These are phyloP conservation scores for Caenorhabditis virilis DNA, from an alignment of 2,888 invertebrate species.

Conservation along the genomic window DNA sequence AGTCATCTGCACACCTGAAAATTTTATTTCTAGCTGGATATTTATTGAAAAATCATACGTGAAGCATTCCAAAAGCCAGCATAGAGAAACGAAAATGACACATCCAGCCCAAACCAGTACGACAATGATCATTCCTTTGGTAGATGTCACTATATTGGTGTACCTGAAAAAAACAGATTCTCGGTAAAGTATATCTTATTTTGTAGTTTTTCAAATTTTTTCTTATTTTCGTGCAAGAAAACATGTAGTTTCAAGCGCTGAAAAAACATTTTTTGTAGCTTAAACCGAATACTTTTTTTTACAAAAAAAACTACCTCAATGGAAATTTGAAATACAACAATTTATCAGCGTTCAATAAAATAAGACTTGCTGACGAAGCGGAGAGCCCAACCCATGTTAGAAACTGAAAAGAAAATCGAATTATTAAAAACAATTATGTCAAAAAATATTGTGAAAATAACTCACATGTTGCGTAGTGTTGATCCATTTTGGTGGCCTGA, in stretches of 20 bases:
- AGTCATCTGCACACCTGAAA: conserved; percentile 42
- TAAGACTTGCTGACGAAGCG: conserved; percentile 63
- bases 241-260: too few relatives aligned
- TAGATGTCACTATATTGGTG: conserved; percentile 56
- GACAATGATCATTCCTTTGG: conserved; percentile 52
- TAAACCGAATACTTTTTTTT: neutral
- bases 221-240: neutral
- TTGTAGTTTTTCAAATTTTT: neutral
- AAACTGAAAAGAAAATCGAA: conserved; percentile 42
- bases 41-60: conserved; percentile 16
- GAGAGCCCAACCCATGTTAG: conserved; percentile 64
- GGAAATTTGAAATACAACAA: conserved; percentile 66
- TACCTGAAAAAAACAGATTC: conserved; percentile 50
- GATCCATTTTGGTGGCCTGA: conserved; percentile 35
- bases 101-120: conserved; percentile 55
- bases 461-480: conserved; percentile 36
- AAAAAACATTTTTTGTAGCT: conserved; percentile 1
- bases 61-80: conserved; percentile 54
- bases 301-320: conserved; percentile 38
- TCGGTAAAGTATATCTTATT: neutral
- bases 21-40: neutral
- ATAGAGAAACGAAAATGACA: conserved; percentile 55
- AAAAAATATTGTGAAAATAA: too few relatives aligned
- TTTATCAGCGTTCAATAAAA: conserved; percentile 66
- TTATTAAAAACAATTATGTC: conserved; percentile 7